Base-by-base conservation (phyloP, 2,888 invertebrate genomes). In the Macrostomum cliftonense region DNA sequence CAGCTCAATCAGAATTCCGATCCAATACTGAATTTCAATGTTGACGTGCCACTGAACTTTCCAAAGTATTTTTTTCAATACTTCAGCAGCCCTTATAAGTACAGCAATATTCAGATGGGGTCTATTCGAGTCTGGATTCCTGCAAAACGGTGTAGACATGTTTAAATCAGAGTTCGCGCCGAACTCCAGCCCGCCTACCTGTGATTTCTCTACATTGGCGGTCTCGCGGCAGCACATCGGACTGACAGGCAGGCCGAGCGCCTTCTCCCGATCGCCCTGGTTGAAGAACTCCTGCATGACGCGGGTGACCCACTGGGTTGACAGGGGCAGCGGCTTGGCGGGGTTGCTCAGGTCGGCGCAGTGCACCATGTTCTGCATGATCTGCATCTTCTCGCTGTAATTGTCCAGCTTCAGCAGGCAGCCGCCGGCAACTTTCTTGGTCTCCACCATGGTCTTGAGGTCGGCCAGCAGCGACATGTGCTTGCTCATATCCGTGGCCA, bases 401-500 rank as follows among this genome's bases (percentile, higher is more conserved):
- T 95, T 95, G 75, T 97, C 97, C 61, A 97, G 77, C 45, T 66
- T 55, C 48, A 95, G 75, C 43, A 93, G 88, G 39, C 91, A 91
- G 49, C 89, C 89, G 20, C 77, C 86, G 64, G 78, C 77, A 40
- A 88, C 93, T 72, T 95, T 97, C 74, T 97, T 97, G 21, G 97
- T 95, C 74, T 97, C 97, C 46, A 97, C 95, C 93, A 97, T 97
- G 28, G 97, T 97, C 74, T 97, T 97, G 55, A 97, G 77, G 74
- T 97, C 95, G 52, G 95, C 97, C 59, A 97, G 76, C 55, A 97
- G 77, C 65, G 84, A 88, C 95, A 97, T 97, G 74, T 97, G 97
- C 74, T 97, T 97, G 45, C 91, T 91, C 97, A 97, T 97, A 73
- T 97, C 97, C 47, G 97, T 97, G 58, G 95, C 95, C 60, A 97